Percentiles rank a stretch among this genome's conserved stretches.
phyloP scores from a whole-genome alignment of 2,113 vertebrate species.

The Cacatua alba region DNA sequence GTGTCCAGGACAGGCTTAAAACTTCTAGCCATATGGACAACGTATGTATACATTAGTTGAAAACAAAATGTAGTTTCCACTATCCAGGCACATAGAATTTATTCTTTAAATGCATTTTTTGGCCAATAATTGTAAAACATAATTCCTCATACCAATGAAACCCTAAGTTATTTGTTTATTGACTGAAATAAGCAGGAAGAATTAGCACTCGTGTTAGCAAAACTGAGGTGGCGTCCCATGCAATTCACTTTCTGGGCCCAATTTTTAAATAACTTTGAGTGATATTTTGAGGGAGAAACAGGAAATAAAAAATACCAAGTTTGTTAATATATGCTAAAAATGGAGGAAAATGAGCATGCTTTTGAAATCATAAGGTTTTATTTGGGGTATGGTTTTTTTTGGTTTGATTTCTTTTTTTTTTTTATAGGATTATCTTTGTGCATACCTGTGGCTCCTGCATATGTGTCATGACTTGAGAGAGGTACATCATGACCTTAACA shows the following conservation, averaged over 20 bases:
- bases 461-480: not conserved
- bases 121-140: not conserved
- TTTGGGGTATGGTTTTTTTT: not conserved
- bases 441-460: not conserved
- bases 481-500: not conserved
- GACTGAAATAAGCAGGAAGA: not conserved
- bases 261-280: not conserved
- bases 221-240: not conserved
- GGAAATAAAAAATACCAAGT: not conserved
- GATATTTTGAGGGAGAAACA: not conserved
- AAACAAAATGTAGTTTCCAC: not conserved
- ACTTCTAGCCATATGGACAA: not conserved
- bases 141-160: not conserved
- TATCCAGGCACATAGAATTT: not conserved
- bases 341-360: not conserved
- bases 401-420: not conserved
- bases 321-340: not conserved
- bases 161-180: not conserved
- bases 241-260: not conserved
- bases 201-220: not conserved
- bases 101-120: not conserved
- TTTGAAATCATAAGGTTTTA: not conserved
- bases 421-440: not conserved
- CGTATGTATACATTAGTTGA: not conserved
- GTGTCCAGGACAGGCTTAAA: not conserved